Evolutionary conservation across 2,113 vertebrate species (phyloP), one percentile per base, ranked within the genome.

Genomic region (Myxocyprinus asiaticus): DNA sequence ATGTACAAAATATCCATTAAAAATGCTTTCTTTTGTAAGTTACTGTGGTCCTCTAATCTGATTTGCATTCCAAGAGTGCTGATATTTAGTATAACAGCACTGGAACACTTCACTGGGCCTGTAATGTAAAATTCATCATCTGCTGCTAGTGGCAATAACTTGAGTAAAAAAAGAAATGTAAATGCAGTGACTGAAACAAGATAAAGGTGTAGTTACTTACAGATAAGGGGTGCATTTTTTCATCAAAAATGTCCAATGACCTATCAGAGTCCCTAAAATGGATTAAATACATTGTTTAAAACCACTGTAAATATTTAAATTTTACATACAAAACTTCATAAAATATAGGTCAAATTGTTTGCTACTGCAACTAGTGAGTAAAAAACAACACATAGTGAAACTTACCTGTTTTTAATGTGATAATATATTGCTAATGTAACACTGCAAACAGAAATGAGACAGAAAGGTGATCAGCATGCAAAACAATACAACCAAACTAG

Each of bases 351-450:
- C 6, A 73, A 47, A 62, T 48, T 2, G 48, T 12, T 53, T 45
- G 55, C 69, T n/a, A 9, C 7, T 56, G 14, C 3, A 9, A 33
- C 68, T 42, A 4, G 11, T 55, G 7, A 9, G 11, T 0, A 33
- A 74, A 10, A 22, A 62, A 3, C 22, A 33, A 1, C 22, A 33
- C 22, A 33, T 4, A 97, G 94, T 90, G 94, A 94, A 91, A 97
- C 95, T 15, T 94, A 99, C 98, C 98, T 97, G 95, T 99, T 99
- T 91, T 96, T 99, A 92, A 99, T 99, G 92, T 99, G 98, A 84
- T 99, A 99, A 91, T 96, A 99, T 94, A 99, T 97, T 91, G 96
- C 97, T 81, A 99, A 94, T 83, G 97, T 98, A 90, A 99, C 97
- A 91, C 97, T 99, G 93, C 87, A 86, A 90, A 93, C 88, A 77